These are phyloP conservation scores for Ameiurus melas DNA, from an alignment of 2,113 vertebrate species.

Conservation along the genomic window DNA sequence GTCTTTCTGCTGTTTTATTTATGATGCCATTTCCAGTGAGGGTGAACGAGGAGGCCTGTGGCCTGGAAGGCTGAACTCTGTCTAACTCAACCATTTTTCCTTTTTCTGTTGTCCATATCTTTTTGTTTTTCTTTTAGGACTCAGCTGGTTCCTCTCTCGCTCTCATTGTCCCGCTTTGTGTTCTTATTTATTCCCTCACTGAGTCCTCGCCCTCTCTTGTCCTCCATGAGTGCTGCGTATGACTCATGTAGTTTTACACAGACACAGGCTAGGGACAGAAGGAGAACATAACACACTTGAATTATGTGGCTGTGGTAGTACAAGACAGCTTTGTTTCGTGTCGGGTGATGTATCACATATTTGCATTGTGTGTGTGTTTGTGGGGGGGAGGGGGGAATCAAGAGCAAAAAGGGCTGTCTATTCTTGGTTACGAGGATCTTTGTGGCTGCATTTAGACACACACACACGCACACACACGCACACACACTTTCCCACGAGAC, in stretches of 20 bases:
- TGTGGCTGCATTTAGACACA: not conserved
- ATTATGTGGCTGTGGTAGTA: not conserved
- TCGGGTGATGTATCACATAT: not conserved
- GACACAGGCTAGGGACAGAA: conserved; percentile 24
- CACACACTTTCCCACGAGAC: conserved; percentile 18
- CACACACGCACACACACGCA: not conserved
- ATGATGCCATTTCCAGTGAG: not conserved
- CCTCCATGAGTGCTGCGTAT: conserved; percentile 28
- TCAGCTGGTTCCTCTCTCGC: not conserved
- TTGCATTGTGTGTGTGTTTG: not conserved
- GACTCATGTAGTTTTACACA: conserved; percentile 45
- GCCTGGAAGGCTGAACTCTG: not conserved
- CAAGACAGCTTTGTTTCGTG: conserved; percentile 19
- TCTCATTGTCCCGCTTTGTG: not conserved
- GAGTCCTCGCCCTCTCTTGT: conserved; percentile 1
- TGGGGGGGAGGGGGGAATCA: not conserved
- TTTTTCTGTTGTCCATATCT: not conserved
- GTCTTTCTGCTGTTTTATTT: conserved; percentile 14
- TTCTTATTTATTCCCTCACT: not conserved
- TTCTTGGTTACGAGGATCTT: not conserved
- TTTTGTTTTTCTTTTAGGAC: not conserved
- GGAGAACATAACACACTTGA: conserved; percentile 25
- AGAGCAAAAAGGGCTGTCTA: not conserved
- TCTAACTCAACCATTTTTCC: not conserved
- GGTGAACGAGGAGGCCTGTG: not conserved